phyloP scores from a whole-genome alignment of 2,888 invertebrate genomes.

The Drosophila prostipennis region DNA sequence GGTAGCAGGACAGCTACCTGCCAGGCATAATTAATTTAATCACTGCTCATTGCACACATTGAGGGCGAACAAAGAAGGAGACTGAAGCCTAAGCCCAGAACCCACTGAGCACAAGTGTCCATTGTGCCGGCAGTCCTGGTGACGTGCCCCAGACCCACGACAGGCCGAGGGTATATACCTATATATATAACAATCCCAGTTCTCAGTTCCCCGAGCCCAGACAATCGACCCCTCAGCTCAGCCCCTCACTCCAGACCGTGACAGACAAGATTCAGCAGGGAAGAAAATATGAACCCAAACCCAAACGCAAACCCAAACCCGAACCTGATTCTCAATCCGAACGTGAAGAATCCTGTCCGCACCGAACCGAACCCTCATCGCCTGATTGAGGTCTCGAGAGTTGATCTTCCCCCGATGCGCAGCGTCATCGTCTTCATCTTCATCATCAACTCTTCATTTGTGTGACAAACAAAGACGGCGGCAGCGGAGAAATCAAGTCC shows the following conservation, averaged over 20 bases:
- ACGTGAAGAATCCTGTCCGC: constrained; percentile 33
- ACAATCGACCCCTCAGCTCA: constrained; percentile 53
- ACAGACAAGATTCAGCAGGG: constrained; percentile 35
- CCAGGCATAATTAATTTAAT: constrained; percentile 78
- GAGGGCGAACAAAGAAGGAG: constrained; percentile 23
- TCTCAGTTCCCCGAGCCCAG: constrained; percentile 45
- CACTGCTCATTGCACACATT: constrained; percentile 71
- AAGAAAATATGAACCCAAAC: constrained; percentile 10
- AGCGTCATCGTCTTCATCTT: constrained; percentile 63
- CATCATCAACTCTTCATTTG: constrained; percentile 75
- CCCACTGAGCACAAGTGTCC: constrained; percentile 51
- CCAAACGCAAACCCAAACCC: constrained; percentile 15
- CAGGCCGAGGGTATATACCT: constrained; percentile 35
- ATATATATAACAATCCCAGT: constrained; percentile 48
- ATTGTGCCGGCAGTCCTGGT: constrained; percentile 60
- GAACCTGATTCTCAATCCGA: constrained; percentile 20
- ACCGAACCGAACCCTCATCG: constrained; percentile 40
- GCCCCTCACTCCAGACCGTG: constrained; percentile 21
- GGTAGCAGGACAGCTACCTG: constrained; percentile 55
- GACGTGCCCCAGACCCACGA: constrained; percentile 76
- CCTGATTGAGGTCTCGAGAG: constrained; percentile 70
- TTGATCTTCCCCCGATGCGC: constrained; percentile 60
- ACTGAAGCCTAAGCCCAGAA: constrained; percentile 6
- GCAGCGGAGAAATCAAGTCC: constrained; percentile 26
- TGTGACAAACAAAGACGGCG: constrained; percentile 70